A percentile compares a stretch with the other conserved stretches of the same genome.
Evolutionary conservation across 1,140 invertebrate species (phyloP).

Genomic region (Platyura marginata): DNA sequence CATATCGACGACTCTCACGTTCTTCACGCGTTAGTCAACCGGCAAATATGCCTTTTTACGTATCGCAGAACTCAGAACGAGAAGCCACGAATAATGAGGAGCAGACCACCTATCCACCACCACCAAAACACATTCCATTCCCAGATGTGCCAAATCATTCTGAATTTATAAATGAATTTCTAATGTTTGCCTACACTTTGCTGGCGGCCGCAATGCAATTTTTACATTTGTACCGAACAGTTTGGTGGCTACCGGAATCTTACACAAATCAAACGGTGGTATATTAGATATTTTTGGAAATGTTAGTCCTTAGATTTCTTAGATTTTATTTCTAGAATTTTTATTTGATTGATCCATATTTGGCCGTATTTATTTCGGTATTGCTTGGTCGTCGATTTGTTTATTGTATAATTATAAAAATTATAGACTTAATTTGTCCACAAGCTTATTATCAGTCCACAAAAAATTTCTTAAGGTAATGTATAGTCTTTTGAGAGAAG

Average conservation of each 20-base stretch:
- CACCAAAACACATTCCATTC: slow-evolving; percentile 66
- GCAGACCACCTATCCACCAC: slow-evolving; percentile 6
- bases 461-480: neutral
- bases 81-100: neutral
- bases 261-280: slow-evolving; percentile 78
- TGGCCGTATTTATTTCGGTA: slow-evolving; percentile 64
- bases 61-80: neutral
- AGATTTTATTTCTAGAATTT: slow-evolving; percentile 62
- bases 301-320: slow-evolving; percentile 4
- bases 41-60: neutral
- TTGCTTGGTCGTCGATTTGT: slow-evolving; percentile 61
- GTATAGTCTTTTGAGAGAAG: neutral
- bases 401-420: slow-evolving; percentile 26
- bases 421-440: neutral
- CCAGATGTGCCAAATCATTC: slow-evolving; percentile 68
- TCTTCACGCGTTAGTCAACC: neutral
- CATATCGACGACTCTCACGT: neutral
- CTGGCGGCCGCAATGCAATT: slow-evolving; percentile 66
- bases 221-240: slow-evolving; percentile 83
- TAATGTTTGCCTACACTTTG: slow-evolving; percentile 63
- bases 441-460: neutral
- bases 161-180: slow-evolving; percentile 69
- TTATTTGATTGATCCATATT: slow-evolving; percentile 77
- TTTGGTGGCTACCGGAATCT: slow-evolving; percentile 94
- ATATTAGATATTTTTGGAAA: neutral